phyloP scores from a whole-genome alignment of 2,113 vertebrate species.

The Natator depressus region DNA sequence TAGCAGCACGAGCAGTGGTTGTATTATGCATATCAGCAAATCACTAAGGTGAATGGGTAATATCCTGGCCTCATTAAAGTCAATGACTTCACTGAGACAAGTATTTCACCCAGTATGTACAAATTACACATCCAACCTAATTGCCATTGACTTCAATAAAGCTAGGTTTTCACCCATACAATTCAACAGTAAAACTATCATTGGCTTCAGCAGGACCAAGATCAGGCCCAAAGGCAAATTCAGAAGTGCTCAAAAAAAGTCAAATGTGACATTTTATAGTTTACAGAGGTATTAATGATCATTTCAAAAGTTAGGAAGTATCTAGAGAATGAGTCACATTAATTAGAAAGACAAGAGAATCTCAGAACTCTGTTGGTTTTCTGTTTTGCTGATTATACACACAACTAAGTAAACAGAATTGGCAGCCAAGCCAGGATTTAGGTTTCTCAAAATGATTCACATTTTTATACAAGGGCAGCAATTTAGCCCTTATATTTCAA shows the following conservation, averaged over 20 bases:
- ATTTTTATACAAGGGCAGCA: not conserved
- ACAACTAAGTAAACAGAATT: not conserved
- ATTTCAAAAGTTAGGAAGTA: not conserved
- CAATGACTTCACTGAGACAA: not conserved
- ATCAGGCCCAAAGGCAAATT: not conserved
- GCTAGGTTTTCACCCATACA: not conserved
- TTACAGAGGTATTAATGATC: not conserved
- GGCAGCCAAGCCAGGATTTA: not conserved
- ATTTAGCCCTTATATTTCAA: not conserved
- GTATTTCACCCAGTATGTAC: not conserved
- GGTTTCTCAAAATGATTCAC: not conserved
- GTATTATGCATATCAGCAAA: not conserved
- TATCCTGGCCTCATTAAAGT: not conserved
- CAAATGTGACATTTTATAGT: not conserved
- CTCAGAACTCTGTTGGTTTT: not conserved
- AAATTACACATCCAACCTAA: not conserved
- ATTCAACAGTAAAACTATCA: not conserved
- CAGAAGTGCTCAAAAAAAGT: not conserved
- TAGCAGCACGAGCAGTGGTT: not conserved
- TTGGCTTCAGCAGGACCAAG: not conserved
- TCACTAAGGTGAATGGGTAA: not conserved
- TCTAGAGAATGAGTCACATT: not conserved
- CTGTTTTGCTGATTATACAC: not conserved
- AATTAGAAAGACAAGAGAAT: not conserved
- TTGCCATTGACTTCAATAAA: not conserved